Evolutionary conservation across 1,140 invertebrate species (phyloP).

Genomic region (Drosophila micromelanica): DNA sequence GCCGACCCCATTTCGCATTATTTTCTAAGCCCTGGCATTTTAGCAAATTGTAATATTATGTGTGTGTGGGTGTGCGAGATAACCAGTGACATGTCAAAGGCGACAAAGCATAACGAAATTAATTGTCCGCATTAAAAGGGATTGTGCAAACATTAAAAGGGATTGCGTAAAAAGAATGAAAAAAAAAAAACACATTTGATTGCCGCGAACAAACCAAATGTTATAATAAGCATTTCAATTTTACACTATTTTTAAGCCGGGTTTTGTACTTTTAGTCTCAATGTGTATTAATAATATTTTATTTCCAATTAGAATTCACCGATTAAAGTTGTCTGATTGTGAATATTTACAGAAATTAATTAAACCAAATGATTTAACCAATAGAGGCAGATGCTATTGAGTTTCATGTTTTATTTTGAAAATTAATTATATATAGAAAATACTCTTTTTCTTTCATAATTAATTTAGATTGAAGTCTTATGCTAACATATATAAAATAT

Average conservation of each 20-base stretch:
- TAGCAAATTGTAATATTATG: slow-evolving; percentile 54
- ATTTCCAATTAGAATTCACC: not conserved
- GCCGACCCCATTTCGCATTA: slow-evolving; percentile 24
- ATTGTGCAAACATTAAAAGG: slow-evolving; percentile 70
- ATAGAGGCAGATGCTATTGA: no score
- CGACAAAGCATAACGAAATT: slow-evolving; percentile 76
- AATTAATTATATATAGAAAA: no score
- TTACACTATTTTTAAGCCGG: slow-evolving; percentile 33
- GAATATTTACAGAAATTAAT: not conserved
- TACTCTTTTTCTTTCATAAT: no score
- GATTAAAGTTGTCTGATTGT: slow-evolving; percentile 20
- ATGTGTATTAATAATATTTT: not conserved
- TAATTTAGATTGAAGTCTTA: no score
- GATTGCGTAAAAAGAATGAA: slow-evolving; percentile 40
- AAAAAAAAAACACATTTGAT: slow-evolving; percentile 41
- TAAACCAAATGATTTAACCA: no score
- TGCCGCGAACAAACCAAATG: slow-evolving; percentile 58
- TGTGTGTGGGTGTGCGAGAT: slow-evolving; percentile 16
- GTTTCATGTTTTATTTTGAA: no score
- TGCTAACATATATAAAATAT: no score
- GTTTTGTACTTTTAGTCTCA: slow-evolving; percentile 3
- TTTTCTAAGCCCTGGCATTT: slow-evolving; percentile 62
- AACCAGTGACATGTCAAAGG: slow-evolving; percentile 60
- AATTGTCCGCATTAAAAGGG: slow-evolving; percentile 75
- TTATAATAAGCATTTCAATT: slow-evolving; percentile 72